phyloP scores from a whole-genome alignment of 2,113 vertebrate species.

The Euleptes europaea region DNA sequence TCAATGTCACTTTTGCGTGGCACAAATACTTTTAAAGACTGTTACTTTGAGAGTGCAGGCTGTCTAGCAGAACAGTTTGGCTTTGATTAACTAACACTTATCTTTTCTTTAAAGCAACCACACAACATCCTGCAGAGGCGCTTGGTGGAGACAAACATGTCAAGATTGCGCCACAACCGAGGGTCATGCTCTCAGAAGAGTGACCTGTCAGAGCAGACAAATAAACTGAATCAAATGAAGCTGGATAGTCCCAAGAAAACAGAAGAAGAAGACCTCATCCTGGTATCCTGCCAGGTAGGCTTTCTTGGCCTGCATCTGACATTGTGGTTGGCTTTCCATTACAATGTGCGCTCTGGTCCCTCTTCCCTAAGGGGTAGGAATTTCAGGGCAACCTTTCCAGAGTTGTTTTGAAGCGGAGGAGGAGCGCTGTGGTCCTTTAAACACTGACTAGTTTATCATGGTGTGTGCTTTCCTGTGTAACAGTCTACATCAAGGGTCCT shows the following conservation, averaged over 20 bases:
- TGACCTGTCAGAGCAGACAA: conserved; percentile 52
- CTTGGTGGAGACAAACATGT: conserved; percentile 85
- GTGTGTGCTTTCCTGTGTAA: no score
- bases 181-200: conserved; percentile 71
- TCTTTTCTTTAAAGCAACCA: conserved; percentile 79
- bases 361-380: rapidly evolving
- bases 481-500: no score
- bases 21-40: background rate
- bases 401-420: background rate
- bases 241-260: conserved; percentile 63
- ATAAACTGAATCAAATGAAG: conserved; percentile 68
- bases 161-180: conserved; percentile 74
- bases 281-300: conserved; percentile 82
- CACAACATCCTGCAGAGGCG: conserved; percentile 89
- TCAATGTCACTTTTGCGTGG: background rate
- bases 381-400: background rate
- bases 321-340: rapidly evolving
- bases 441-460: background rate
- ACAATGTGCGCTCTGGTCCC: background rate
- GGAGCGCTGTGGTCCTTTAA: background rate
- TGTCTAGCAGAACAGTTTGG: background rate
- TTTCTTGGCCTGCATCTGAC: background rate
- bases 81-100: background rate
- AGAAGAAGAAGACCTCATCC: conserved; percentile 78
- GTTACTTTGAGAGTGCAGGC: background rate